A percentile compares a stretch with the other conserved stretches of the same genome.
phyloP scores from a whole-genome alignment of 2,888 invertebrate species.

The Tupiocoris notatus region DNA sequence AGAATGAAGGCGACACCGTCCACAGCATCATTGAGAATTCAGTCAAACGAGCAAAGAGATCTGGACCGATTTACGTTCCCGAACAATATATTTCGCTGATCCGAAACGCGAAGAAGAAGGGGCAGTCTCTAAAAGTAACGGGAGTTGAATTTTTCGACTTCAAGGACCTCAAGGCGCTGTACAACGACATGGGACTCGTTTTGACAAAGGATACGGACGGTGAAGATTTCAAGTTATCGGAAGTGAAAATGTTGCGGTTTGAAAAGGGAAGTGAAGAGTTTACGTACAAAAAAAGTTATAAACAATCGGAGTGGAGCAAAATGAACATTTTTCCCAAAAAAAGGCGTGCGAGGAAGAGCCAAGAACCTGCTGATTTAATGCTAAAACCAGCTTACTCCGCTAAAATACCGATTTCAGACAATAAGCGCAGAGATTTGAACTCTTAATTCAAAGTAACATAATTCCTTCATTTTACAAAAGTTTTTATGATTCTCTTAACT shows the following conservation, averaged over 20 bases:
- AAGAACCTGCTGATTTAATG: constrained; percentile 25
- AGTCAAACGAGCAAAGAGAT: constrained; percentile 45
- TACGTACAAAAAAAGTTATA: constrained; percentile 41
- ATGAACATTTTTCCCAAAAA: constrained; percentile 40
- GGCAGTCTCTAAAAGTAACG: too few species aligned
- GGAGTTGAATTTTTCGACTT: constrained; percentile 50
- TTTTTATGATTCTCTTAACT: too few species aligned
- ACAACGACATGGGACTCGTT: constrained; percentile 41
- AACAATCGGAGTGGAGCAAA: constrained; percentile 37
- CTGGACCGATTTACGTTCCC: constrained; percentile 48
- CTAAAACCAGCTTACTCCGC: constrained; percentile 37
- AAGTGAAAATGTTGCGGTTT: constrained; percentile 43
- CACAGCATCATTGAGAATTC: constrained; percentile 47
- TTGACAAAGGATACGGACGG: constrained; percentile 40
- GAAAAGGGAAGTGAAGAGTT: constrained; percentile 41
- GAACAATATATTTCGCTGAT: constrained; percentile 49
- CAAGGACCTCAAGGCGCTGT: constrained; percentile 49
- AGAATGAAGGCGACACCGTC: constrained; percentile 48
- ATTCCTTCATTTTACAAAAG: constrained; percentile 28
- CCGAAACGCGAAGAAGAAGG: constrained; percentile 50
- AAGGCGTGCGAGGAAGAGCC: constrained; percentile 28
- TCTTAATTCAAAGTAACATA: constrained; percentile 25
- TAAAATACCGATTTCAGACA: constrained; percentile 38
- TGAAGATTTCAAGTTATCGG: constrained; percentile 18
- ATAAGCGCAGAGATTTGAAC: constrained; percentile 35